Evolutionary conservation across 2,797 vertebrate genomes (phyloP), one percentile per base, ranked within the genome.

Genomic region (Tokudaia muenninki): DNA sequence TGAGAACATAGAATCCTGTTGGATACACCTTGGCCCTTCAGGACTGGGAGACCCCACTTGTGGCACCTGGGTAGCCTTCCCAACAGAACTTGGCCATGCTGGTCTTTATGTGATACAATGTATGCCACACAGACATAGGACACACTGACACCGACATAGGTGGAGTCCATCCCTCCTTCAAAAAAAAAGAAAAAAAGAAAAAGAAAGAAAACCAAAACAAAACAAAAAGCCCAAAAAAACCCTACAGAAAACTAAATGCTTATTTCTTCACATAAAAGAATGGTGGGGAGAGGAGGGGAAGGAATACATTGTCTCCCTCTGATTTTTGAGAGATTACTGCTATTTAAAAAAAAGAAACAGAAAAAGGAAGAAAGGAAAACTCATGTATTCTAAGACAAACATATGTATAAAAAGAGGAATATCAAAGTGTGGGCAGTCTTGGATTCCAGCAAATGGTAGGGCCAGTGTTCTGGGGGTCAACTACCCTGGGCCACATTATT

Each of bases 121-220:
- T 97, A 97, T 82, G 95, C 87, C 77, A 90, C 80, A 95, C 97
- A 98, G 98, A 98, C 97, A 97, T 96, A 98, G 94, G 92, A 98
- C 97, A 97, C 97, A 96, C 29, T 12, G 82, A 98, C 97, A 97
- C 59, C 52, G 34, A 95, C 98, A 97, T 57, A 67, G 87, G 84
- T 94, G 57, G 96, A 98, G 97, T 98, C 98, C 98, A 98, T 98
- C 98, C 98, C 98, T 98, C 97, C 91, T 98, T 98, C 93, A 97
- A 84, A 98, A 97, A 92, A 86, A 52, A 41, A 84, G 80, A 29
- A 47, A 24, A 52, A 52, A 52, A 87, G 98, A 97, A 90, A 87
- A 52, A 41, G 70, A 81, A 44, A 47, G 7, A 1, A 83, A 83
- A 82, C 14, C 10, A 55, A n/a, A 94, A 50, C 12, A 29, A 77